Percentiles rank a stretch among this genome's conserved stretches.
phyloP scores from a whole-genome alignment of 2,888 invertebrate genomes.

The Drosophila suboccidentalis region DNA sequence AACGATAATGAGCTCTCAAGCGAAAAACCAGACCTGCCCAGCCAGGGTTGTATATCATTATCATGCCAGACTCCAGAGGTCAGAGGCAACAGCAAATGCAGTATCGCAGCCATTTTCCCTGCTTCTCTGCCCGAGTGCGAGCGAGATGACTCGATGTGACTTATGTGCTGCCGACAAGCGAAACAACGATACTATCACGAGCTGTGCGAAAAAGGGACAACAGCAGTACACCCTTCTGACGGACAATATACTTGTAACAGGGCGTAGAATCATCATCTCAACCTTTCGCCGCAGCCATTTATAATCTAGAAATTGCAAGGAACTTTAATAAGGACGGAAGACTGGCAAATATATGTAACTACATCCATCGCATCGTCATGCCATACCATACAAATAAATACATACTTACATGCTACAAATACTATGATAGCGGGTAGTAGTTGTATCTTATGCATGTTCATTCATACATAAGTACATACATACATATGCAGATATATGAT shows the following conservation, averaged over 20 bases:
- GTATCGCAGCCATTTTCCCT: constrained; percentile 62
- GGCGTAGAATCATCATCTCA: constrained; percentile 57
- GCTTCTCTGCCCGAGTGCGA: constrained; percentile 18
- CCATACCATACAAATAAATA: constrained; percentile 2
- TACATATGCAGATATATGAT: background rate
- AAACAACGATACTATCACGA: constrained; percentile 25
- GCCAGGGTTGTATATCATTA: constrained; percentile 59
- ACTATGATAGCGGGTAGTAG: constrained; percentile 3
- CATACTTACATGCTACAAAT: constrained; percentile 6
- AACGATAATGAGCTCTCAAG: constrained; percentile 85
- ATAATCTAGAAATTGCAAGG: constrained; percentile 44
- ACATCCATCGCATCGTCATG: constrained; percentile 6
- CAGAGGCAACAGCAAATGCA: constrained; percentile 40
- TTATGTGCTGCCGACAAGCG: background rate
- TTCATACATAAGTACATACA: background rate
- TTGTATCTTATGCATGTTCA: background rate
- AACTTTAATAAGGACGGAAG: constrained; percentile 54
- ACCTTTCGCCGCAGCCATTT: constrained; percentile 47
- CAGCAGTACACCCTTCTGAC: constrained; percentile 13
- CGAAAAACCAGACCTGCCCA: constrained; percentile 72
- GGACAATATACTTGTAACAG: constrained; percentile 16
- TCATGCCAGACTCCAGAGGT: constrained; percentile 21
- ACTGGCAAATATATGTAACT: constrained; percentile 16
- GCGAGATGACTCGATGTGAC: constrained; percentile 18
- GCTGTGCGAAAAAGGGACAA: constrained; percentile 19